Evolutionary conservation across 1,140 invertebrate genomes (phyloP), one percentile per base, ranked within the genome.

Genomic region (Listronotus oregonensis): DNA sequence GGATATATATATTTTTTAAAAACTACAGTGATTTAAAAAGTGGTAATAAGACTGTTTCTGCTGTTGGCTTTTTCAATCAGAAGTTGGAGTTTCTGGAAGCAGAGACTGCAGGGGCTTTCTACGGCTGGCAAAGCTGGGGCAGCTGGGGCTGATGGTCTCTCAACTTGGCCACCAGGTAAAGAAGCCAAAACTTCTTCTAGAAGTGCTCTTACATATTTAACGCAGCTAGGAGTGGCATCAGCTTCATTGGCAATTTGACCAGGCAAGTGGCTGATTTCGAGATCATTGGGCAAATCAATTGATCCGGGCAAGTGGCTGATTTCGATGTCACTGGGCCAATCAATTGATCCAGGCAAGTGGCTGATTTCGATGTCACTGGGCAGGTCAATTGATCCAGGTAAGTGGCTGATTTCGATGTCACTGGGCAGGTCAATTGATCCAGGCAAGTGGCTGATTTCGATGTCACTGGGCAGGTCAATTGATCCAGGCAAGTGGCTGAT

Each of bases 21-120:
- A n/a, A n/a, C n/a, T n/a, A n/a, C n/a, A n/a, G n/a, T n/a, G n/a
- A n/a, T 10, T 51, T 51, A 51, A 27, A 51, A 51, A 21, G 6
- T 51, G n/a, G 40, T 62, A 37, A 61, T 37, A 21, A 42, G 6
- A 27, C 31, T 49, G 43, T 50, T 49, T 40, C 32, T 56, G 54
- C 52, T 58, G 44, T 65, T 65, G 43, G 63, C 44, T 21, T 40
- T 58, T 46, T 65, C 63, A 34, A 65, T 59, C 44, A 65, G 37
- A 6, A 65, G 18, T 21, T 58, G 54, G 17, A 65, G 14, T 32
- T 59, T 58, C 37, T 58, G 46, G 63, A 65, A 65, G 56, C 63
- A 65, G 14, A 17, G 27, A n/a, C 40, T 14, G 55, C 63, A 65
- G n/a, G 63, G 55, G 14, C 40, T 50, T 21, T 39, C 14, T 7